These are phyloP conservation scores for Liolophura sinensis DNA, from an alignment of 1,140 invertebrate genomes.

Conservation along the genomic window DNA sequence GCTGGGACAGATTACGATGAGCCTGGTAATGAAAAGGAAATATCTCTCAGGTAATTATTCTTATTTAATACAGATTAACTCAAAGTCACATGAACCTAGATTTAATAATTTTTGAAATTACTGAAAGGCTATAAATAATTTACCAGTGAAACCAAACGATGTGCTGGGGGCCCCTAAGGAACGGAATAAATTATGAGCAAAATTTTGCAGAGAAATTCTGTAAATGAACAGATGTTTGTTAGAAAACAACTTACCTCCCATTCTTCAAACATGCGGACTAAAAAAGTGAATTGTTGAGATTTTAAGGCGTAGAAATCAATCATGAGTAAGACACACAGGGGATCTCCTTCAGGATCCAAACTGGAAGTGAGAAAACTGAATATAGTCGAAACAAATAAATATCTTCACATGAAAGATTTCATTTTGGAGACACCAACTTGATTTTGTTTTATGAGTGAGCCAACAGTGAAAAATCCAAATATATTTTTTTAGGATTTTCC, in stretches of 20 bases:
- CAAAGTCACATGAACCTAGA: too few species aligned
- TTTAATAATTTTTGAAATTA: too few species aligned
- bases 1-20: conserved; percentile 72
- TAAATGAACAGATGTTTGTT: too few species aligned
- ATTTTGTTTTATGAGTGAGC: not conserved
- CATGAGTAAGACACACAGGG: conserved; percentile 76
- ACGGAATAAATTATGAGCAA: too few species aligned
- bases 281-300: conserved; percentile 81
- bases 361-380: conserved; percentile 63
- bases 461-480: not conserved
- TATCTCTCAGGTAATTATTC: too few species aligned
- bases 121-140: too few species aligned
- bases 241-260: conserved; percentile 60
- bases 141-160: too few species aligned
- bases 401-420: not conserved
- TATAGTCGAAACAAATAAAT: too few species aligned
- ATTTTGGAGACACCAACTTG: not conserved
- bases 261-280: conserved; percentile 66
- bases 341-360: conserved; percentile 83
- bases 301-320: conserved; percentile 88
- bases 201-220: too few species aligned
- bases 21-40: conserved; percentile 63
- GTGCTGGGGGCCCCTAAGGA: too few species aligned
- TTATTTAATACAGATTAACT: too few species aligned
- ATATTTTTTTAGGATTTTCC: not conserved